A percentile compares a stretch with the other conserved stretches of the same genome.
These are phyloP conservation scores for Megastigmus dorsalis DNA, from an alignment of 2,888 invertebrate species.

Conservation along the genomic window DNA sequence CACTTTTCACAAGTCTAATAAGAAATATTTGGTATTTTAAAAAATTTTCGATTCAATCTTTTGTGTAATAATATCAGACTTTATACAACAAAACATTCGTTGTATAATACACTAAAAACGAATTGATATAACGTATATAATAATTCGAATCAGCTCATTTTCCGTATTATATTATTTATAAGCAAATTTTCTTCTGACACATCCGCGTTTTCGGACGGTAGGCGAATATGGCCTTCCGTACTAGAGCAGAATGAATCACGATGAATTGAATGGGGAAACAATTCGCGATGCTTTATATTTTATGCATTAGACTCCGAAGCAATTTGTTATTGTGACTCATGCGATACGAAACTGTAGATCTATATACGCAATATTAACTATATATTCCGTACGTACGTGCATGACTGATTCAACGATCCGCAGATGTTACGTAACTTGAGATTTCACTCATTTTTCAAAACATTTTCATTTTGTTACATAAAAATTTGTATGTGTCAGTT, in stretches of 20 bases:
- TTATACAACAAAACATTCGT: too few relatives aligned
- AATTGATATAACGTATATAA: too few relatives aligned
- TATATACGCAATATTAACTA: not conserved
- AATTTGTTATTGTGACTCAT: conserved; percentile 26
- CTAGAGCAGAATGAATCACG: conserved; percentile 7
- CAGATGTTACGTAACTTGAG: too few relatives aligned
- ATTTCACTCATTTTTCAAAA: too few relatives aligned
- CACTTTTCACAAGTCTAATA: too few relatives aligned
- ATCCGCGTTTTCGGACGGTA: not conserved
- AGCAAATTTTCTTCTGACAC: not conserved
- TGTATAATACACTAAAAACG: too few relatives aligned
- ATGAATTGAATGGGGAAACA: conserved; percentile 29
- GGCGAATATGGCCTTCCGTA: not conserved
- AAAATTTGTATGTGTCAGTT: too few relatives aligned
- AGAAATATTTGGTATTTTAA: too few relatives aligned
- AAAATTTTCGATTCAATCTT: too few relatives aligned
- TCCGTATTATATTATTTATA: not conserved
- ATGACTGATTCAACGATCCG: too few relatives aligned
- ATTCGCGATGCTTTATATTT: conserved; percentile 44
- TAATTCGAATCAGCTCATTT: not conserved
- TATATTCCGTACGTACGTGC: not conserved
- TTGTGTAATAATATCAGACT: too few relatives aligned
- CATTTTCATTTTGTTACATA: too few relatives aligned
- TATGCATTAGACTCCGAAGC: conserved; percentile 36
- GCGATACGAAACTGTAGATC: not conserved